These are phyloP conservation scores for Acrobasis consociella DNA, from an alignment of 2,888 invertebrate species.

Conservation along the genomic window DNA sequence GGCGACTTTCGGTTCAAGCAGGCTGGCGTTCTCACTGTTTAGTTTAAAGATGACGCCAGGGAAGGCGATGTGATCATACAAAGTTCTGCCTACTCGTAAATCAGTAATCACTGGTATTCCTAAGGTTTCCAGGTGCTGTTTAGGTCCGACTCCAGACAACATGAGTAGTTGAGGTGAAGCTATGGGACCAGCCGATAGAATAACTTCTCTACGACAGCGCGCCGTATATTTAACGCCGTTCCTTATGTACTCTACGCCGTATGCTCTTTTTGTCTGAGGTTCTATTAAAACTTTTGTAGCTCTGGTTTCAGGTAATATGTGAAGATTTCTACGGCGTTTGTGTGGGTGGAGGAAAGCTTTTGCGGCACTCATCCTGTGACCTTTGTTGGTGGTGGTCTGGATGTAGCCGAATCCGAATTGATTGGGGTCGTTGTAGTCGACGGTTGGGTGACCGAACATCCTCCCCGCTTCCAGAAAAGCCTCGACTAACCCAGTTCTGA, in stretches of 20 bases:
- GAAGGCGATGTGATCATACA: conserved; percentile 85
- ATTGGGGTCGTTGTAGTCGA: conserved; percentile 84
- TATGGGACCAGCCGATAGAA: conserved; percentile 93
- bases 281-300: conserved; percentile 75
- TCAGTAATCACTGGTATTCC: conserved; percentile 84
- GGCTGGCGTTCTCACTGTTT: conserved; percentile 69
- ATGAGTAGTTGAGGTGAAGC: conserved; percentile 96
- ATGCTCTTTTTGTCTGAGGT: conserved; percentile 83
- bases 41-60: conserved; percentile 75
- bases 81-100: conserved; percentile 85
- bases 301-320: conserved; percentile 67
- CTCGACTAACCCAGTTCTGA: conserved; percentile 76
- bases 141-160: conserved; percentile 89
- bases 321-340: conserved; percentile 84
- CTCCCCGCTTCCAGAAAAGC: conserved; percentile 84
- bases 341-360: conserved; percentile 86
- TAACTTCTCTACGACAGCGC: conserved; percentile 89
- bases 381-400: conserved; percentile 81
- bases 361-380: conserved; percentile 86
- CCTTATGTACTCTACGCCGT: conserved; percentile 86
- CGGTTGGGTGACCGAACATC: conserved; percentile 78
- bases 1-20: conserved; percentile 68
- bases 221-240: conserved; percentile 76
- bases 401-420: conserved; percentile 84
- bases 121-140: conserved; percentile 79